Percentiles rank a stretch among this genome's conserved stretches.
These are phyloP conservation scores for Drosophila kepulauana DNA, from an alignment of 1,140 invertebrate species.

Conservation along the genomic window DNA sequence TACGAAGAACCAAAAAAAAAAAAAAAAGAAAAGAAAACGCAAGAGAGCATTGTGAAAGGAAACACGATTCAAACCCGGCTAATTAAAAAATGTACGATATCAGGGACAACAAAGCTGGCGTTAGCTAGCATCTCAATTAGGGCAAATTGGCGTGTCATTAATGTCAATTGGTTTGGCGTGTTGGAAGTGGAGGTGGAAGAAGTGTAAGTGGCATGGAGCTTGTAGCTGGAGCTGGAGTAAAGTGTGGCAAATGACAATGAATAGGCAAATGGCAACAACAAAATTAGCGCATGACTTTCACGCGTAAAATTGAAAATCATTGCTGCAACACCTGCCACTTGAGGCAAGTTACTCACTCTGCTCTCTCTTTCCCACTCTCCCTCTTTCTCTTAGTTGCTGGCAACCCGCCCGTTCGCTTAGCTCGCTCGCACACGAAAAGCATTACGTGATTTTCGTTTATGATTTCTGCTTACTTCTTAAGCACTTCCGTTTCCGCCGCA, in stretches of 20 bases:
- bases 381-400: not conserved
- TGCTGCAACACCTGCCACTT: constrained; percentile 78
- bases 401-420: not conserved
- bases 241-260: constrained; percentile 79
- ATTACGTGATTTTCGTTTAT: constrained; percentile 84
- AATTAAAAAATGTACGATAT: constrained; percentile 66
- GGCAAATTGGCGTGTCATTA: constrained; percentile 73
- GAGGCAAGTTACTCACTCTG: constrained; percentile 30
- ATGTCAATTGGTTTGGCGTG: constrained; percentile 65
- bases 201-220: not conserved
- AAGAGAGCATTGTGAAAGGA: not conserved
- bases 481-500: constrained; percentile 70
- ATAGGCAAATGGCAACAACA: constrained; percentile 68
- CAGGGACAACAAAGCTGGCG: constrained; percentile 24
- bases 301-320: constrained; percentile 83
- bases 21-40: not conserved
- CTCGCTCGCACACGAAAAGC: constrained; percentile 27
- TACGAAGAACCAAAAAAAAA: not conserved
- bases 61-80: constrained; percentile 23
- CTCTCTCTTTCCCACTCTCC: not conserved
- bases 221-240: not conserved
- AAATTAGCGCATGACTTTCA: constrained; percentile 82
- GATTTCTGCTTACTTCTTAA: constrained; percentile 79
- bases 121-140: constrained; percentile 70
- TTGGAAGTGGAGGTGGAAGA: not conserved